Conservation (phyloP, 2,888 invertebrate species). For the Cosmorhoe ocellata region DNA sequence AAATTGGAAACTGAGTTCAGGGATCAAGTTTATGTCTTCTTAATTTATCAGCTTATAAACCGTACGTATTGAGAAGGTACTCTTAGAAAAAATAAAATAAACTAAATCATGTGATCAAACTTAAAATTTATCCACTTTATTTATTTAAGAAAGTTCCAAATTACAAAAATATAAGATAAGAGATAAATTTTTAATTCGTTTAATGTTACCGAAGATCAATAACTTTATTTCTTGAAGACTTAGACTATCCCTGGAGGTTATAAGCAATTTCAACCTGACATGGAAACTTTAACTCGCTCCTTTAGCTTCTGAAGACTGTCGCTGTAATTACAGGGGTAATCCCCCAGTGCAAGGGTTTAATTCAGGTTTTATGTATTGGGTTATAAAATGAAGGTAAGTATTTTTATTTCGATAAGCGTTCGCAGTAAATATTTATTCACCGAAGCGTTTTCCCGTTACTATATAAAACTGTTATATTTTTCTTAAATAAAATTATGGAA, state of each 20-base stretch:
- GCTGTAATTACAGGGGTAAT: constrained; percentile 30
- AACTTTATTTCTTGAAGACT: background rate
- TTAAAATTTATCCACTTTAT: no score
- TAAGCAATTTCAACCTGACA: constrained; percentile 32
- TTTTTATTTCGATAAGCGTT: no score
- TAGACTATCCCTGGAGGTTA: constrained; percentile 18
- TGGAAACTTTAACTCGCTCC: constrained; percentile 36
- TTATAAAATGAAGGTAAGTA: background rate
- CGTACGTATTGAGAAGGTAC: no score
- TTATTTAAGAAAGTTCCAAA: no score
- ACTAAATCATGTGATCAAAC: no score
- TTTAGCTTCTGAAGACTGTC: constrained; percentile 19
- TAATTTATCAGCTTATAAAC: no score
- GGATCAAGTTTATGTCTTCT: no score
- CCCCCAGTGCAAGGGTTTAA: constrained; percentile 25
- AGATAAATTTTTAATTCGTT: background rate
- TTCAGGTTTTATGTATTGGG: background rate
- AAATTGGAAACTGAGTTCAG: no score
- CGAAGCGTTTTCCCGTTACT: background rate
- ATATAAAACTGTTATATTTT: background rate
- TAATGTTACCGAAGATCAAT: background rate
- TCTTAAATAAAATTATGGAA: background rate
- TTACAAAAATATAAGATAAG: no score
- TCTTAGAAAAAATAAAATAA: no score
- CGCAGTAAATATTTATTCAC: no score